phyloP scores from a whole-genome alignment of 2,113 vertebrate species.

The Cyanistes caeruleus region DNA sequence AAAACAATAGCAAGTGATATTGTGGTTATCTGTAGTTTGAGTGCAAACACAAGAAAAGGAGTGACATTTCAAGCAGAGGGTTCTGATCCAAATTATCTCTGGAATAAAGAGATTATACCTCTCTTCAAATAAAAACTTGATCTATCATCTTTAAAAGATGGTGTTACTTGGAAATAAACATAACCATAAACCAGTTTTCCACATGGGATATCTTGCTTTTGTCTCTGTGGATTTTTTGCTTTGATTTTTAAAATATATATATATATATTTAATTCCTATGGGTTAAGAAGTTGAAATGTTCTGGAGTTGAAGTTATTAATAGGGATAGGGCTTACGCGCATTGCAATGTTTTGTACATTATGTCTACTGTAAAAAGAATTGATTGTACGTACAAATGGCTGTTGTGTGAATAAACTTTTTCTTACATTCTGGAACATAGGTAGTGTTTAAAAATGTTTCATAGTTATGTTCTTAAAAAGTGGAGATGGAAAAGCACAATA shows the following conservation, averaged over 20 bases:
- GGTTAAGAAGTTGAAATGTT: conserved; percentile 59
- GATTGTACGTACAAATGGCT: conserved; percentile 73
- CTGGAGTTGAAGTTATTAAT: conserved; percentile 55
- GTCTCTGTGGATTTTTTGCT: conserved; percentile 60
- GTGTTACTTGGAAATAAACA: conserved; percentile 43
- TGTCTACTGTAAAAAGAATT: conserved; percentile 73
- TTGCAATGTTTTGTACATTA: conserved; percentile 73
- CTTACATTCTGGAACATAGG: conserved; percentile 65
- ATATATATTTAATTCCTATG: conserved; percentile 61
- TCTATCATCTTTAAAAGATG: conserved; percentile 64
- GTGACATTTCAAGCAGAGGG: conserved; percentile 2
- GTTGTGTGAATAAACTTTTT: conserved; percentile 77
- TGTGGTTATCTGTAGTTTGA: conserved; percentile 17
- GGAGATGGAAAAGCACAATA: not conserved
- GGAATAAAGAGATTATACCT: conserved; percentile 22
- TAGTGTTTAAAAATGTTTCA: conserved; percentile 56
- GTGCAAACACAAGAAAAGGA: conserved; percentile 23
- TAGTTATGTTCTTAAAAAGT: not conserved
- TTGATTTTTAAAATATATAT: conserved; percentile 27
- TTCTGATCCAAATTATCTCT: conserved; percentile 43
- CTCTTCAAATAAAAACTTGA: conserved; percentile 44
- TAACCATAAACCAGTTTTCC: conserved; percentile 47
- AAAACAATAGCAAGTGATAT: not conserved
- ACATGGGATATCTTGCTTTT: conserved; percentile 56
- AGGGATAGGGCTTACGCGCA: conserved; percentile 41